Evolutionary conservation across 2,113 vertebrate genomes (phyloP).

Genomic region (Pterophyllum scalare): DNA sequence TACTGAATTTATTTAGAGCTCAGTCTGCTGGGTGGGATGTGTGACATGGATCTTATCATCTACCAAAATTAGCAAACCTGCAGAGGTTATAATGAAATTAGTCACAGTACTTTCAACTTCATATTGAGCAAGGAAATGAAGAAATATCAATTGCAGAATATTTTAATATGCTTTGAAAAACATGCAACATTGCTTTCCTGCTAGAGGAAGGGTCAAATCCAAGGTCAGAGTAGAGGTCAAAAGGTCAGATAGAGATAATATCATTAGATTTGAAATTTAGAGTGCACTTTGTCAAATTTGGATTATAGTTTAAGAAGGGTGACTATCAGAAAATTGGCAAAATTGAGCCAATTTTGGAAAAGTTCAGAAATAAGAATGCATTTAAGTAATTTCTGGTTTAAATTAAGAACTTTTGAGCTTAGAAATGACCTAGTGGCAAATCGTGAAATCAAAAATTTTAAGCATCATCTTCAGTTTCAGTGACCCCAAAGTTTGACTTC

Average conservation of each 20-base stretch:
- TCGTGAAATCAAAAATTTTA: too few species aligned
- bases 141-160: neutral
- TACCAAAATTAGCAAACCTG: too few species aligned
- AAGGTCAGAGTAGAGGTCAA: neutral
- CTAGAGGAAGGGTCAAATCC: neutral
- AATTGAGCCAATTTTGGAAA: neutral
- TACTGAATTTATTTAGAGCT: too few species aligned
- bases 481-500: too few species aligned
- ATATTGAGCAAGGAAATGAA: neutral
- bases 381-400: too few species aligned
- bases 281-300: neutral
- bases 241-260: neutral
- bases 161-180: neutral
- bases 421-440: too few species aligned
- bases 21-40: too few species aligned
- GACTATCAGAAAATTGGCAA: neutral
- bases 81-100: neutral
- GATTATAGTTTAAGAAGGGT: neutral
- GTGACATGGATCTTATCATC: too few species aligned
- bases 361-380: too few species aligned
- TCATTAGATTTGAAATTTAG: neutral
- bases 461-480: too few species aligned
- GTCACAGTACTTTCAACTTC: neutral
- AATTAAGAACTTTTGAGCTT: too few species aligned
- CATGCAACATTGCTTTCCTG: neutral